phyloP scores from a whole-genome alignment of 2,113 vertebrate genomes.

The Cichladusa arquata region DNA sequence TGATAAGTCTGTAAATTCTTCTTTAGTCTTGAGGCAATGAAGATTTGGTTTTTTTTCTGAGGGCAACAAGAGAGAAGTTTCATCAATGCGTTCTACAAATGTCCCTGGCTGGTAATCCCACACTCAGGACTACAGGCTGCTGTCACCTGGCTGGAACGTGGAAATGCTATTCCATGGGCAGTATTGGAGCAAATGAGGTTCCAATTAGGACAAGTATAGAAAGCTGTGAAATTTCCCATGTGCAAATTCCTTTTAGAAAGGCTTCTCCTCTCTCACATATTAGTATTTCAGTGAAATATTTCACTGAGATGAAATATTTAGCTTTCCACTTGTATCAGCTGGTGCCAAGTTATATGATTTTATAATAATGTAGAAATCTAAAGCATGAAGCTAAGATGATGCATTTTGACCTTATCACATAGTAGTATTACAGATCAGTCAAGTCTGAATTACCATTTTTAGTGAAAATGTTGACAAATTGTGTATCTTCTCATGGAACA shows the following conservation, averaged over 20 bases:
- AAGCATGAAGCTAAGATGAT: background rate
- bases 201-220: background rate
- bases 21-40: background rate
- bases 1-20: background rate
- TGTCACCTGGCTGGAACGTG: background rate
- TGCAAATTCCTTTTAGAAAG: background rate
- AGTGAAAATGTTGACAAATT: slow-evolving; percentile 19
- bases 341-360: background rate
- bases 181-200: background rate
- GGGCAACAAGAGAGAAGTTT: background rate
- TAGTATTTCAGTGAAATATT: background rate
- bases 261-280: background rate
- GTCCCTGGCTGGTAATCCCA: background rate
- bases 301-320: background rate
- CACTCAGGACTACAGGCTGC: background rate
- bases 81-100: background rate
- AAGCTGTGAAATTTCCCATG: background rate
- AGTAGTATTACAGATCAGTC: background rate
- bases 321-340: background rate
- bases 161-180: background rate
- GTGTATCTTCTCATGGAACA: background rate
- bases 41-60: background rate
- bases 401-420: background rate
- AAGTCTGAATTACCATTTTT: slow-evolving; percentile 8
- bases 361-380: background rate